These are phyloP conservation scores for Cataglyphis albicans DNA, from an alignment of 2,888 invertebrate species.

Conservation along the genomic window DNA sequence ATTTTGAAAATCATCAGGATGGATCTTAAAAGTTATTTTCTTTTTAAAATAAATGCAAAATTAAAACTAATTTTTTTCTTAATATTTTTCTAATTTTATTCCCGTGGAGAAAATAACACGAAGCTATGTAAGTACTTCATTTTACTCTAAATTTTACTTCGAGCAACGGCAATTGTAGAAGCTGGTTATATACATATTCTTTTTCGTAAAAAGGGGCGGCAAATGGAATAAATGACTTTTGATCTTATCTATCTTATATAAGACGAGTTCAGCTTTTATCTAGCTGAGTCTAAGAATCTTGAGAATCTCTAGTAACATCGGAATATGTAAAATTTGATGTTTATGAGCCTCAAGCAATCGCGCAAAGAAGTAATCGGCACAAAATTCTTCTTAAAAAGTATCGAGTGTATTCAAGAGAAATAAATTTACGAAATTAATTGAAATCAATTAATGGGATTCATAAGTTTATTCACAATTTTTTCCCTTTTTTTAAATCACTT, in stretches of 20 bases:
- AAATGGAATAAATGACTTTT: constrained; percentile 60
- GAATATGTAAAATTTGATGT: constrained; percentile 39
- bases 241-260: constrained; percentile 35
- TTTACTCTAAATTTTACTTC: constrained; percentile 19
- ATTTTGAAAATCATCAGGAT: background rate
- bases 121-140: background rate
- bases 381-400: constrained; percentile 15
- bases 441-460: background rate
- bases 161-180: constrained; percentile 3
- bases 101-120: background rate
- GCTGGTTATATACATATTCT: constrained; percentile 1
- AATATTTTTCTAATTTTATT: background rate
- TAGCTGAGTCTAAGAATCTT: constrained; percentile 20
- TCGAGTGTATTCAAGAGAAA: background rate
- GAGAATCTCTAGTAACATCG: constrained; percentile 24
- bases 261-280: constrained; percentile 27
- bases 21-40: background rate
- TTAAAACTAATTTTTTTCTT: background rate
- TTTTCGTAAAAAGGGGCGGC: constrained; percentile 34
- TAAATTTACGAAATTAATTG: background rate
- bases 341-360: constrained; percentile 30
- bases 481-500: background rate
- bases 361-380: constrained; percentile 25
- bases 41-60: background rate
- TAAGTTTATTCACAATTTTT: background rate